Evolutionary conservation across 2,113 vertebrate species (phyloP), one percentile per base, ranked within the genome.

Genomic region (Macrotis lagotis): DNA sequence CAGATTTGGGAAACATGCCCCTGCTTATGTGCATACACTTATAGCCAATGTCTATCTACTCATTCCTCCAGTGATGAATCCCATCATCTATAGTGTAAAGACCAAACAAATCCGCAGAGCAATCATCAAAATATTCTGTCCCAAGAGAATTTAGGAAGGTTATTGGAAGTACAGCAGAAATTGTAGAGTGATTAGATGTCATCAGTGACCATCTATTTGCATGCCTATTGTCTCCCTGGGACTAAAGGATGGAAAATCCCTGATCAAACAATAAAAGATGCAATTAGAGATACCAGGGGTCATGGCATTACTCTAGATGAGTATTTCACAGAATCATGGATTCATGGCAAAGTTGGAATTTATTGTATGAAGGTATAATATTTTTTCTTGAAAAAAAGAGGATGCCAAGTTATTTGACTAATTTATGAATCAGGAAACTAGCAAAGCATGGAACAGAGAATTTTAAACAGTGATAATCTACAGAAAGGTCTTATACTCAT

Each of bases 41-140:
- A 97, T 98, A 91, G 95, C 96, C 90, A 96, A 97, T 74, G 95
- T 93, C 48, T 98, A 98, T 91, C 44, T 98, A 51, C 88, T 97
- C 44, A 91, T 97, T 74, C 96, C 97, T n/a, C 96, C 97, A 91
- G 95, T 97, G 8, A 95, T 97, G 96, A 98, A 98, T 48, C 97
- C 97, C 48, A 92, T 97, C 47, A 97, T 97, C 94, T 98, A 98
- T 47, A 97, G 96, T 88, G 97, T 97, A 90, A 98, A 97, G 88
- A 98, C 95, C 91, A 97, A 96, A 50, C 96, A 97, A 90, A 97
- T 98, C 93, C 50, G 88, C 16, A 97, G 89, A 91, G 92, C 93
- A 66, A 6, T 98, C 31, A 50, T 97, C 51, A 97, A 96, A 97
- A 90, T 98, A 94, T 59, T 97, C 47, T 55, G 89, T 48, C 59